phyloP scores from a whole-genome alignment of 2,797 vertebrate species.

The Phoxinus dragarum region DNA sequence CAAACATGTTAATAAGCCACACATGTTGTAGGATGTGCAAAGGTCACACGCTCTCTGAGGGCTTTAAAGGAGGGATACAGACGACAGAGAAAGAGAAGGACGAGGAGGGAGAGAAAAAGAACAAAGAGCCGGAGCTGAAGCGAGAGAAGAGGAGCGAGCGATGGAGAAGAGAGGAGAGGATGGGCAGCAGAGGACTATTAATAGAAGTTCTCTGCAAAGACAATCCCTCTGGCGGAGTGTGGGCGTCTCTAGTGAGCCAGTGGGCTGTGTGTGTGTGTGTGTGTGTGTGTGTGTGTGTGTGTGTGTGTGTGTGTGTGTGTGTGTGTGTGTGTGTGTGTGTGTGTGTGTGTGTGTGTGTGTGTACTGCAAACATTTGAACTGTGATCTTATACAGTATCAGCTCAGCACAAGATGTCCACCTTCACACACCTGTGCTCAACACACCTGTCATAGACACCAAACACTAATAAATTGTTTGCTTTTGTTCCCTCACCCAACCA shows the following conservation, averaged over 20 bases:
- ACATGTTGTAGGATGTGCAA: background rate
- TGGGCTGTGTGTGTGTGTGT: constrained; percentile 40
- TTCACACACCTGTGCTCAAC: constrained; percentile 1
- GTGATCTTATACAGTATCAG: background rate
- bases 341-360: constrained; percentile 21
- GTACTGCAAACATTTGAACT: constrained; percentile 5
- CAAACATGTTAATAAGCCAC: background rate
- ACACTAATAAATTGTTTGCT: no score
- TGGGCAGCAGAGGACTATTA: constrained; percentile 42
- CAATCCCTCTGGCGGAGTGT: constrained; percentile 45
- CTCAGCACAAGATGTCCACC: background rate
- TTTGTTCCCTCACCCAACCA: no score
- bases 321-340: constrained; percentile 22
- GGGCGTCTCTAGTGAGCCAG: constrained; percentile 42
- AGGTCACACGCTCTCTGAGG: constrained; percentile 4
- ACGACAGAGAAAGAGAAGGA: constrained; percentile 7
- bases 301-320: constrained; percentile 33
- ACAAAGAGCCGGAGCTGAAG: background rate
- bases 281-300: constrained; percentile 23
- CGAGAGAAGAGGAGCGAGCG: constrained; percentile 7
- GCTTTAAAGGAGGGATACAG: background rate
- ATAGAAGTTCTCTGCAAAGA: constrained; percentile 54
- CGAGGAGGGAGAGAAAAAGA: background rate
- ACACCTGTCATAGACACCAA: background rate
- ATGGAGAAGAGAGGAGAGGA: constrained; percentile 2